A percentile compares a stretch with the other conserved stretches of the same genome.
phyloP scores from a whole-genome alignment of 2,888 invertebrate genomes.

The Steromphala cineraria region DNA sequence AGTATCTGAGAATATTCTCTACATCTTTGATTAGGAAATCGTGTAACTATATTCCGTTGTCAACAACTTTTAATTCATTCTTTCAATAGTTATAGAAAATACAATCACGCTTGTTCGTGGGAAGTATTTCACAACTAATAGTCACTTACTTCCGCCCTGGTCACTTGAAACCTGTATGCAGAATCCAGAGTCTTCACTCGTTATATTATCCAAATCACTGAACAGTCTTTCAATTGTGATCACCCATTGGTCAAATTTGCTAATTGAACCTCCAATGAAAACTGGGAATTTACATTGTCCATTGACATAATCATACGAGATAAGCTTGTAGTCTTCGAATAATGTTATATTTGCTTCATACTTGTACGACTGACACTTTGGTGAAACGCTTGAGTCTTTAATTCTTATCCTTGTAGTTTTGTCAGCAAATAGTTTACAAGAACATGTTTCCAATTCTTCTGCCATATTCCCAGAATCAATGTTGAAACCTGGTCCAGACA shows the following conservation, averaged over 20 bases:
- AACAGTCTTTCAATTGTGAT: neutral
- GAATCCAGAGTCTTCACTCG: neutral
- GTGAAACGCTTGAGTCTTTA: neutral
- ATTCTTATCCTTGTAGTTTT: neutral
- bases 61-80: too few species aligned
- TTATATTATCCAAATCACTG: neutral
- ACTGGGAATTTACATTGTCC: neutral
- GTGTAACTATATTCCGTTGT: too few species aligned
- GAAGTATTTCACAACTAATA: neutral
- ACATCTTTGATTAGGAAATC: too few species aligned
- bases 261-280: neutral
- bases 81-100: too few species aligned
- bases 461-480: neutral
- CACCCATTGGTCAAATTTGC: neutral
- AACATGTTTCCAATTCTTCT: neutral
- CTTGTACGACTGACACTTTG: neutral
- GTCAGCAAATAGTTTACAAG: neutral
- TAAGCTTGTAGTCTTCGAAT: neutral
- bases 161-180: neutral
- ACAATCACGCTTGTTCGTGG: too few species aligned
- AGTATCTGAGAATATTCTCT: too few species aligned
- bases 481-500: neutral
- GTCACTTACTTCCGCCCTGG: neutral
- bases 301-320: neutral
- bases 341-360: neutral